Base-by-base conservation (phyloP, 2,888 invertebrate species). In the Tetragonisca angustula region DNA sequence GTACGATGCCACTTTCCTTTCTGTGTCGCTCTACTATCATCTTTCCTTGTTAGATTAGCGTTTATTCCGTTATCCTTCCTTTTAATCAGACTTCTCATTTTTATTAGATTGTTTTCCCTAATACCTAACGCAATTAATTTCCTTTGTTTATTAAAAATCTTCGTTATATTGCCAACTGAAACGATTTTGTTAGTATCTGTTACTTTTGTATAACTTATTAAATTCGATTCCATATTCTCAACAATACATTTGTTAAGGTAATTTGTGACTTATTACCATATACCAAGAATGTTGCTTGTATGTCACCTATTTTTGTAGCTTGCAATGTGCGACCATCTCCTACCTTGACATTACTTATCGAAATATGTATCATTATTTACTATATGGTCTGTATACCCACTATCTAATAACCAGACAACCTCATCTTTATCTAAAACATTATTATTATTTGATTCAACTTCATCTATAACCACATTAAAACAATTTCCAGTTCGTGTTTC, bases 1-100 rank as follows among this genome's bases (percentile, higher is more conserved):
- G 71, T 67, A 5, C 82, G 69, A 79, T 90, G 88, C 75, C 49
- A 87, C 81, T 81, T 90, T 81, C 88, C 88, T 75, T 88, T 83
- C 21, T 65, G n/a, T 17, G 76, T 70, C 59, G 83, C 36, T 59
- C 54, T 80, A 15, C 9, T 17, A n/a, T 32, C 32, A 65, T 9
- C 2, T 36, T 17, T 17, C 2, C 17, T 56, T 49, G 52, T 49
- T 49, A 50, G 6, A 68, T 64, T 24, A 32, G 32, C 3, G 32
- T 32, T 32, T 32, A 32, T 3, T 32, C 32, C 3, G 32, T 32
- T 32, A 32, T 74, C 50, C n/a, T 15, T 3, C 11, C 21, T 71
- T n/a, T 70, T 36, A n/a, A 72, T 15, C 21, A 69, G 71, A 54
- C 83, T 83, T 32, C 50, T 84, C 43, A 85, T 76, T 61, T n/a